Percentiles rank a stretch among this genome's conserved stretches.
Conservation (phyloP, 1,140 invertebrate genomes). For the Procambarus clarkii region DNA sequence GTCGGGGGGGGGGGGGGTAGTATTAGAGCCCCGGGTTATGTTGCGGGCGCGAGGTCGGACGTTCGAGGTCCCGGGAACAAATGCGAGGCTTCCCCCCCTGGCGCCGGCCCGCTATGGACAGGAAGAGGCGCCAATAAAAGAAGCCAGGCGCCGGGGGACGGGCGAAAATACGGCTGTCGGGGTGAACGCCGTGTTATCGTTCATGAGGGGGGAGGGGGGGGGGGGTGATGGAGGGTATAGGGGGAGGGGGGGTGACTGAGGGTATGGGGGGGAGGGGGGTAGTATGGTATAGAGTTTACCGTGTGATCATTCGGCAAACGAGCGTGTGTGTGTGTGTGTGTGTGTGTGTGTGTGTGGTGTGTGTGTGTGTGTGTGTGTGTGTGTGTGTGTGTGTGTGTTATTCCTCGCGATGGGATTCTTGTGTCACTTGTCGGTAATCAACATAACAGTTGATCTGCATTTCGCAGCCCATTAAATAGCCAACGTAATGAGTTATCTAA, state of each 20-base stretch:
- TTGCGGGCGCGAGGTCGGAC: conserved; percentile 38
- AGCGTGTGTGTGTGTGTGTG: too few relatives aligned
- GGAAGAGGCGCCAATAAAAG: conserved; percentile 62
- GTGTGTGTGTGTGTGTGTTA: too few relatives aligned
- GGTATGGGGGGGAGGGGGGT: neutral
- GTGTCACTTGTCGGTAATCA: too few relatives aligned
- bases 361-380: too few relatives aligned
- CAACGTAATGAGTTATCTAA: neutral
- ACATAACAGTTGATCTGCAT: too few relatives aligned
- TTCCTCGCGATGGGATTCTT: too few relatives aligned
- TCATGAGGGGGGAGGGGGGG: neutral
- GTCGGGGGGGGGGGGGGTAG: neutral
- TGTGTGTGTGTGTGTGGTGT: too few relatives aligned
- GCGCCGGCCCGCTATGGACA: conserved; percentile 62
- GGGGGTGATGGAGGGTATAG: neutral
- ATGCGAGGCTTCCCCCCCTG: conserved; percentile 48
- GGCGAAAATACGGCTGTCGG: conserved; percentile 44
- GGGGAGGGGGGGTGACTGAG: too few relatives aligned
- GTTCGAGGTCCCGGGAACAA: conserved; percentile 43
- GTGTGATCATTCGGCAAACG: neutral
- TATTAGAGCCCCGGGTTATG: conserved; percentile 24
- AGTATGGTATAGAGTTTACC: too few relatives aligned
- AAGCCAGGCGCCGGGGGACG: conserved; percentile 47
- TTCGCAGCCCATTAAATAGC: too few relatives aligned
- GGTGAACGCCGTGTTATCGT: neutral